A percentile compares a stretch with the other conserved stretches of the same genome.
Conservation (phyloP, 2,888 invertebrate genomes). For the Scotopteryx bipunctaria region DNA sequence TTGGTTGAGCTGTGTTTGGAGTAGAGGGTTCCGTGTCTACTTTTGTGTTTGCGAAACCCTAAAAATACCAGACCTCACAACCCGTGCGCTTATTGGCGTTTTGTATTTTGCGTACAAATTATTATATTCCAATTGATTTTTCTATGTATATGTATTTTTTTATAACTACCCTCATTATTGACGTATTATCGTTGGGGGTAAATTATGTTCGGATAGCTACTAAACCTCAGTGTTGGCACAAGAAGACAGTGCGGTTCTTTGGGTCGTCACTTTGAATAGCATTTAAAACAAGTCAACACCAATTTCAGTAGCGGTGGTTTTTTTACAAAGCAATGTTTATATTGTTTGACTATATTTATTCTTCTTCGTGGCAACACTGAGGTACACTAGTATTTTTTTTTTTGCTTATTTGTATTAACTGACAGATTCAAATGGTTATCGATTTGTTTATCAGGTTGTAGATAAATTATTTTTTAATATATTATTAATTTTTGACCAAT, state of each 20-base stretch:
- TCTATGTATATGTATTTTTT: constrained; percentile 36
- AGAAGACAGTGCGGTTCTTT: constrained; percentile 13
- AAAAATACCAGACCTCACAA: constrained; percentile 5
- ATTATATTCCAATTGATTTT: constrained; percentile 56
- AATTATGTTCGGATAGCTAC: constrained; percentile 51
- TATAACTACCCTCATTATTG: constrained; percentile 49
- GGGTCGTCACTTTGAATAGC: constrained; percentile 35
- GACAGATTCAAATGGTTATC: constrained; percentile 65
- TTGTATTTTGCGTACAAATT: constrained; percentile 31
- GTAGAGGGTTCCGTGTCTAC: constrained; percentile 16
- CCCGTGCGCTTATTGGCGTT: constrained; percentile 37
- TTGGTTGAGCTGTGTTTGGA: constrained; percentile 11
- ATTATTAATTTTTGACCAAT: constrained; percentile 74
- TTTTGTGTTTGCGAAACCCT: constrained; percentile 16
- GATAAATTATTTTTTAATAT: constrained; percentile 78
- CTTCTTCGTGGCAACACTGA: constrained; percentile 54
- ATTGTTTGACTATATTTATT: constrained; percentile 21
- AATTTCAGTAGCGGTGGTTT: constrained; percentile 22
- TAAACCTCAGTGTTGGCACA: constrained; percentile 46
- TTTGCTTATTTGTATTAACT: constrained; percentile 51
- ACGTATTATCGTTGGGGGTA: constrained; percentile 58
- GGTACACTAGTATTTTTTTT: constrained; percentile 46
- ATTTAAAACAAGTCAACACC: constrained; percentile 40
- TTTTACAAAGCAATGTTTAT: constrained; percentile 30
- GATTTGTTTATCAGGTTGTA: constrained; percentile 71